Evolutionary conservation across 2,113 vertebrate species (phyloP).

Genomic region (Erythrolamprus reginae): DNA sequence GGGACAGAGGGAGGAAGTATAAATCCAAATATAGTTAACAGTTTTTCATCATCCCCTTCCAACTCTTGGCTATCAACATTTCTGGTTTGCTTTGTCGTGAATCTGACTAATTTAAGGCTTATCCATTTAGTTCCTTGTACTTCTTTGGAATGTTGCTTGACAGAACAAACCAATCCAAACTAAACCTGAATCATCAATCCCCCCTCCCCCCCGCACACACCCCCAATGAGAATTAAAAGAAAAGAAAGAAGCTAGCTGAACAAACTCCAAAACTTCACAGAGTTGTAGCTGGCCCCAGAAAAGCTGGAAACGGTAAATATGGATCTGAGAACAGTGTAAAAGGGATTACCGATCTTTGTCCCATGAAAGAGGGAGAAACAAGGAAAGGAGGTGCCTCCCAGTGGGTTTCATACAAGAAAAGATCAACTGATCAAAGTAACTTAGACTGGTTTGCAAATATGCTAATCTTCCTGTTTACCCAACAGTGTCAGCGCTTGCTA

Average conservation of each 20-base stretch:
- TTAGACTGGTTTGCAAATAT: slow-evolving; percentile 69
- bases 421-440: slow-evolving; percentile 71
- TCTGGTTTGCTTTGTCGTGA: slow-evolving; percentile 94
- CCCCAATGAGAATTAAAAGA: slow-evolving; percentile 41
- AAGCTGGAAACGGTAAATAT: slow-evolving; percentile 70
- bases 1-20: background rate
- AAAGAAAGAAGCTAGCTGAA: slow-evolving; percentile 58
- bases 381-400: slow-evolving; percentile 50
- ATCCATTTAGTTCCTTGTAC: slow-evolving; percentile 82
- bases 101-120: slow-evolving; percentile 82
- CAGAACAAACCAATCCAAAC: slow-evolving; percentile 62
- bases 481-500: slow-evolving; percentile 72
- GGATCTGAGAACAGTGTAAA: slow-evolving; percentile 69
- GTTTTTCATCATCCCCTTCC: slow-evolving; percentile 64
- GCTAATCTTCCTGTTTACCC: slow-evolving; percentile 79
- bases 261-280: slow-evolving; percentile 64
- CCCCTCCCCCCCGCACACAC: background rate
- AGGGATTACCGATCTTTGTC: slow-evolving; percentile 72
- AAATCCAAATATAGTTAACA: slow-evolving; percentile 65
- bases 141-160: slow-evolving; percentile 77
- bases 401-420: slow-evolving; percentile 60
- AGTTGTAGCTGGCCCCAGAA: slow-evolving; percentile 65
- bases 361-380: slow-evolving; percentile 44
- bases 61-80: slow-evolving; percentile 78
- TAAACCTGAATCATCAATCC: slow-evolving; percentile 22